Base-by-base conservation (phyloP, 2,113 vertebrate species). In the Triplophysa siluroides region DNA sequence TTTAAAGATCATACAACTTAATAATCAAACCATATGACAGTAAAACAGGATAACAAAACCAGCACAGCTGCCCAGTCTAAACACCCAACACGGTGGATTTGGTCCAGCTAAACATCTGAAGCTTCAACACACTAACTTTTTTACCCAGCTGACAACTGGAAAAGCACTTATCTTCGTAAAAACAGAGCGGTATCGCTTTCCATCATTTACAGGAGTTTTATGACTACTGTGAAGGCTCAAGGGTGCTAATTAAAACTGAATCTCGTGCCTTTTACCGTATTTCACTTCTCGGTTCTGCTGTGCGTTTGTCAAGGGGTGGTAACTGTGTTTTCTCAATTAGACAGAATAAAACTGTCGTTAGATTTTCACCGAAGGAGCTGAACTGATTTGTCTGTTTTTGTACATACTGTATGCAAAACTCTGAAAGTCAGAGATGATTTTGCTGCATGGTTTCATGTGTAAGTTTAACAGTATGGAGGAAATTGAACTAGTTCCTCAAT, bases 191-290 rank as follows among this genome's bases (percentile, higher is more conserved):
- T 92, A 83, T 85, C 41, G 80, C 88, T 91, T 90, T 90, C 88
- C 85, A 87, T 81, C 91, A 84, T 76, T 67, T 45, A 89, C 84
- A 91, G 89, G 83, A 80, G 71, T 87, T 86, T 91, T 86, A 94
- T 89, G 87, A 86, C 88, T 90, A 91, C 87, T 85, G 63, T 23
- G 89, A 92, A 38, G 91, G 91, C 89, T 93, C 93, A 89, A 86
- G 90, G 91, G 91, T 89, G 90, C 92, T 94, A 95, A 96, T 97
- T 95, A 95, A 93, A 94, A 92, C 62, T 26, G 75, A 87, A 75
- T 82, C 71, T 9, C 84, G 80, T 85, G 76, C 81, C 81, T 84
- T 60, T 86, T 79, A 72, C 63, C 4, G 24, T 64, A 80, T 29
- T 18, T 61, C 47, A 78, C 83, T 50, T 72, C 70, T 58, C 69